A percentile compares a stretch with the other conserved stretches of the same genome.
Conservation (phyloP, 2,888 invertebrate species). For the Melipona beecheii region DNA sequence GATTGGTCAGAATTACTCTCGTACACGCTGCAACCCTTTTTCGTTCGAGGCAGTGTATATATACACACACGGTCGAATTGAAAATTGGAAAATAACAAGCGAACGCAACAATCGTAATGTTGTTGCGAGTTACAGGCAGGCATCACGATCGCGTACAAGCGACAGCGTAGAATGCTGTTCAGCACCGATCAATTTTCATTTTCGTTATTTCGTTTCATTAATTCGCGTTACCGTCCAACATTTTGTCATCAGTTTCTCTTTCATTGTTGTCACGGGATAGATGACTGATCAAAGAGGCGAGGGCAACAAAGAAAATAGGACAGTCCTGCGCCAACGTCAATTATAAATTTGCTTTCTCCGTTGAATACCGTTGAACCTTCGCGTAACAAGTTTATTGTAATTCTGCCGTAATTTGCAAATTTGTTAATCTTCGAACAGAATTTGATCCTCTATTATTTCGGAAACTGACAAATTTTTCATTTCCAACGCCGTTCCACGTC, state of each 20-base stretch:
- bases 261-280: conserved; percentile 8
- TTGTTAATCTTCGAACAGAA: not conserved
- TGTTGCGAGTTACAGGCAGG: not conserved
- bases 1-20: not conserved
- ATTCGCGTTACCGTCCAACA: conserved; percentile 32
- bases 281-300: conserved; percentile 22
- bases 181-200: conserved; percentile 30
- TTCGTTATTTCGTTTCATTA: conserved; percentile 34
- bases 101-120: not conserved
- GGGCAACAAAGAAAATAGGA: conserved; percentile 7
- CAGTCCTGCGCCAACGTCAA: not conserved
- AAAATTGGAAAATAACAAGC: not conserved
- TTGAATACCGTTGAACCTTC: not conserved
- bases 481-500: not conserved
- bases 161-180: conserved; percentile 14
- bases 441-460: not conserved
- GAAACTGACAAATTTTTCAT: not conserved
- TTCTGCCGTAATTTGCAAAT: not conserved
- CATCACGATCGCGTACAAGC: not conserved
- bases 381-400: not conserved
- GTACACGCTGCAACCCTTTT: not conserved
- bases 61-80: not conserved
- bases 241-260: conserved; percentile 37
- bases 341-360: conserved; percentile 16
- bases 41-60: not conserved